phyloP scores from a whole-genome alignment of 2,888 invertebrate species.

The Clunio marinus region DNA sequence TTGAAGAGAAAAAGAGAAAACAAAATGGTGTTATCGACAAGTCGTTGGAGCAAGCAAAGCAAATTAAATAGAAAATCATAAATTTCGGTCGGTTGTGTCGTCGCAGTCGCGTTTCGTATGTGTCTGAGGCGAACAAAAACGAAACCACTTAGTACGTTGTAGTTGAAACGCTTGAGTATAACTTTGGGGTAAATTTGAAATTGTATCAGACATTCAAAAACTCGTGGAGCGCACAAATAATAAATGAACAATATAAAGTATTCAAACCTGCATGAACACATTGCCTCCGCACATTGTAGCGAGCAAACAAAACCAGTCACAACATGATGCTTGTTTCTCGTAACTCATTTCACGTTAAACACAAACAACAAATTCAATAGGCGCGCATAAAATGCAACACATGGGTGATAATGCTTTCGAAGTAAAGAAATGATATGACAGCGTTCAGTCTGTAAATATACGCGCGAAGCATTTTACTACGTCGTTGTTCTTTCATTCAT shows the following conservation, averaged over 20 bases:
- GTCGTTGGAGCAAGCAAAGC: slow-evolving; percentile 32
- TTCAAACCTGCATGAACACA: slow-evolving; percentile 3
- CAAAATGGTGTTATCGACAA: slow-evolving; percentile 35
- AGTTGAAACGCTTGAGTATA: slow-evolving; percentile 10
- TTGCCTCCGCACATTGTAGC: neutral
- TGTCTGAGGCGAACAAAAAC: too few relatives aligned
- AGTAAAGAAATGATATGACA: neutral
- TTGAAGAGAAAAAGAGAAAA: slow-evolving; percentile 17
- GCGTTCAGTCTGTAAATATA: neutral
- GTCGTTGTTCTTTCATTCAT: neutral
- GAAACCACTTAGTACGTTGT: slow-evolving; percentile 33
- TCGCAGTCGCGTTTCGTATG: neutral
- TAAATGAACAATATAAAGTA: neutral
- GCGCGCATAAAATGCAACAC: slow-evolving; percentile 4
- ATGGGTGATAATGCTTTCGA: neutral
- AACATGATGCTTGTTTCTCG: neutral
- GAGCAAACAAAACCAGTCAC: neutral
- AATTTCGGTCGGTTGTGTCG: slow-evolving; percentile 17
- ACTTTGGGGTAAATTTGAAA: slow-evolving; percentile 39
- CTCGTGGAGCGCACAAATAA: neutral
- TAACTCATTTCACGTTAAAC: slow-evolving; percentile 36
- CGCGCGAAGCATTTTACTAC: too few relatives aligned
- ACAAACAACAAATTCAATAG: slow-evolving; percentile 37
- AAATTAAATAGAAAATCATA: slow-evolving; percentile 38
- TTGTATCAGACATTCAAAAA: slow-evolving; percentile 33